Evolutionary conservation across 2,797 vertebrate genomes (phyloP).

Genomic region (Lepus oiostolus): DNA sequence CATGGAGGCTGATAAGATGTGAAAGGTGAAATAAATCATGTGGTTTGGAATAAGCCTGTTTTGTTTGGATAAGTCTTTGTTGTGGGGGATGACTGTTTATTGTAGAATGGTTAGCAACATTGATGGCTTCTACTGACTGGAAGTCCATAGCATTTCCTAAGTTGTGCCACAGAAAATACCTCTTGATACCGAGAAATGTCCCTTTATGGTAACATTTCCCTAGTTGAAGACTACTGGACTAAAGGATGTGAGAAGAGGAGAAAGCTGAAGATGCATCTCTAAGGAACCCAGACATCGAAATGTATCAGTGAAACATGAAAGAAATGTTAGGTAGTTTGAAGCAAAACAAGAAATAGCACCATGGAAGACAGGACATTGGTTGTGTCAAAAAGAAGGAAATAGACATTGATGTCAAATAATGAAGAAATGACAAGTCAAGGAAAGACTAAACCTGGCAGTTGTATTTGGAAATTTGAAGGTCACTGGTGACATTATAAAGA

Average conservation of each 20-base stretch:
- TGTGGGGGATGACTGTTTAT: neutral
- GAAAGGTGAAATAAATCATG: neutral
- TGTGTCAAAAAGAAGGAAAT: neutral
- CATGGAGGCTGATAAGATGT: neutral
- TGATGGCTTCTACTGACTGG: neutral
- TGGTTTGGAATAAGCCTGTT: neutral
- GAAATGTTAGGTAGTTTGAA: neutral
- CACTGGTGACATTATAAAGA: neutral
- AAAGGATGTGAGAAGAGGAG: neutral
- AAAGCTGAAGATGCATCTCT: neutral
- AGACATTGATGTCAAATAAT: neutral
- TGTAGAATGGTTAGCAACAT: neutral
- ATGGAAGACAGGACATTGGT: neutral
- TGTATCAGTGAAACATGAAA: neutral
- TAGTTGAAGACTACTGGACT: neutral
- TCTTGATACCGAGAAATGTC: neutral
- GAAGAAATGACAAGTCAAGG: neutral
- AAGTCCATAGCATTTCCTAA: neutral
- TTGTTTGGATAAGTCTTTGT: neutral
- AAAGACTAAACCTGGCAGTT: neutral
- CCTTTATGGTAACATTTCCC: neutral
- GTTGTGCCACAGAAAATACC: neutral
- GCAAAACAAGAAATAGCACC: neutral
- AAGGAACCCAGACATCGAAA: neutral
- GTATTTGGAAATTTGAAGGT: constrained; percentile 38